Percentiles rank a stretch among this genome's conserved stretches.
Evolutionary conservation across 2,113 vertebrate genomes (phyloP).

Genomic region (Ceyx melanurus): DNA sequence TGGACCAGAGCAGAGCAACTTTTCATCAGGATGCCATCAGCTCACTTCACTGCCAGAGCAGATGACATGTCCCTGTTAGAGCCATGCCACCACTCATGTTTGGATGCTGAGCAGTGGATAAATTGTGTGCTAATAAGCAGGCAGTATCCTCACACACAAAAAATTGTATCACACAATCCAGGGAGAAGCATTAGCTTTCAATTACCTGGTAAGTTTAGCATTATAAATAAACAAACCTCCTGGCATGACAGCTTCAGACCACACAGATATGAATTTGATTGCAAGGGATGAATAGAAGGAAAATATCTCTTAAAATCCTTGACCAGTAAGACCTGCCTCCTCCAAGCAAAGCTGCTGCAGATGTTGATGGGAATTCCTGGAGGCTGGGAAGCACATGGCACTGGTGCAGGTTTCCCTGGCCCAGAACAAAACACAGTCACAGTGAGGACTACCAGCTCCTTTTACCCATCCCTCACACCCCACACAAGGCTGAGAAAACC

Average conservation of each 20-base stretch:
- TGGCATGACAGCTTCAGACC: not conserved
- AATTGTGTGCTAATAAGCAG: not conserved
- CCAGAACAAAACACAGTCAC: not conserved
- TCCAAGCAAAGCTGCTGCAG: not conserved
- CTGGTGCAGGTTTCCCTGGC: not conserved
- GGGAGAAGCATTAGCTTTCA: constrained; percentile 69
- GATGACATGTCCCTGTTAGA: not conserved
- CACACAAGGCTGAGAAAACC: not conserved
- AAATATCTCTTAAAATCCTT: not conserved
- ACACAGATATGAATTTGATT: not conserved
- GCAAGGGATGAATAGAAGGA: not conserved
- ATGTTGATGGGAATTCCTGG: not conserved
- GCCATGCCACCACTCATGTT: rapidly evolving
- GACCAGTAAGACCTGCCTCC: not conserved
- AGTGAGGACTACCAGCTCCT: not conserved
- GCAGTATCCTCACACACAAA: not conserved
- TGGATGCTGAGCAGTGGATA: not conserved
- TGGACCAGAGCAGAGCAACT: not conserved
- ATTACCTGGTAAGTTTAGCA: constrained; percentile 71
- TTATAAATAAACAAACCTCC: constrained; percentile 67
- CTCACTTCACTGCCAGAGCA: not conserved
- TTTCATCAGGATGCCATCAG: not conserved
- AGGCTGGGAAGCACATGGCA: not conserved
- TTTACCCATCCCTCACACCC: not conserved
- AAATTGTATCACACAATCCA: constrained; percentile 47